Percentiles rank a stretch among this genome's conserved stretches.
phyloP scores from a whole-genome alignment of 1,140 invertebrate genomes.

The Papilio polyxenes region DNA sequence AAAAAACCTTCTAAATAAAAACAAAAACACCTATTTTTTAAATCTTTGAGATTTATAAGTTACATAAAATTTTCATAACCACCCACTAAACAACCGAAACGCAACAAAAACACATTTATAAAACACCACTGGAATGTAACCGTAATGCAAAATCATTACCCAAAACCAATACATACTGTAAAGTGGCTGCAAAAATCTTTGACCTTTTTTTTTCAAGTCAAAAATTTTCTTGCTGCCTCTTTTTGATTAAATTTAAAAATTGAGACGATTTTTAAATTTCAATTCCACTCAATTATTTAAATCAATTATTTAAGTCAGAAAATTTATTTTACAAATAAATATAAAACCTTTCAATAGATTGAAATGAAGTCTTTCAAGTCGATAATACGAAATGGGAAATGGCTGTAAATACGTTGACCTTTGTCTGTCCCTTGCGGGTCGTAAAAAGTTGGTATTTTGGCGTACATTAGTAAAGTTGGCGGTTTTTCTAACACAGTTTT shows the following conservation, averaged over 20 bases:
- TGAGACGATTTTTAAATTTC: not conserved
- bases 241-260: not conserved
- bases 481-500: not conserved
- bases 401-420: not conserved
- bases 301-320: too few relatives aligned
- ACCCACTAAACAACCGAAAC: not conserved
- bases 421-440: not conserved
- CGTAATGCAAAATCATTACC: not conserved
- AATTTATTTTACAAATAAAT: conserved; percentile 31
- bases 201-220: not conserved
- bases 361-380: not conserved
- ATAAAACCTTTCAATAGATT: conserved; percentile 39
- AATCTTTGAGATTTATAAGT: not conserved
- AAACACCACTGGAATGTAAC: not conserved
- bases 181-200: not conserved
- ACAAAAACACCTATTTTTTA: not conserved
- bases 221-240: not conserved
- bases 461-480: not conserved
- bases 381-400: not conserved
- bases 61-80: not conserved
- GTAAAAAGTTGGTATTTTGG: not conserved
- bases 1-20: not conserved
- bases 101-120: not conserved
- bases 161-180: not conserved
- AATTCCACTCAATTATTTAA: not conserved